Conservation (phyloP, 1,140 invertebrate species). For the Drosophila sechellia region DNA sequence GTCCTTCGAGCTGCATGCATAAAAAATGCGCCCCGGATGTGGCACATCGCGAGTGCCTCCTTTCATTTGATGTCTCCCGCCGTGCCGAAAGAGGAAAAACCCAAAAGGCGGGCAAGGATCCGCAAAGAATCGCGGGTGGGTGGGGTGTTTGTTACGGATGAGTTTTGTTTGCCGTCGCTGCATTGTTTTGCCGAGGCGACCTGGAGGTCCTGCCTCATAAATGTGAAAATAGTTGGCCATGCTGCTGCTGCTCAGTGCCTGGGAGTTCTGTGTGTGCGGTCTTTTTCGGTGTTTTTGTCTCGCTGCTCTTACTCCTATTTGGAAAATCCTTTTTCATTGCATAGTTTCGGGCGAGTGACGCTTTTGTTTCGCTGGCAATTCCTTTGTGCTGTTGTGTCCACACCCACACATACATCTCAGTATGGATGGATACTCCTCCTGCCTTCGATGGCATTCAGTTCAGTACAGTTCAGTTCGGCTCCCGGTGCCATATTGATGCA, state of each 20-base stretch:
- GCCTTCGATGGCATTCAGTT: slow-evolving; percentile 8
- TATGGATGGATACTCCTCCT: not conserved
- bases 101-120: slow-evolving; percentile 17
- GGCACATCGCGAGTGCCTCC: slow-evolving; percentile 56
- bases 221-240: slow-evolving; percentile 78
- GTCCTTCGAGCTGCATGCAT: slow-evolving; percentile 60
- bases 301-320: slow-evolving; percentile 18
- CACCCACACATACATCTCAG: too few relatives aligned
- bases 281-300: slow-evolving; percentile 26
- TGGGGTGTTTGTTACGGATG: slow-evolving; percentile 27
- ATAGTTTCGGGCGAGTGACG: slow-evolving; percentile 42
- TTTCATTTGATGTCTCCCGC: slow-evolving; percentile 65
- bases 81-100: slow-evolving; percentile 29
- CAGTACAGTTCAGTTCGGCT: not conserved
- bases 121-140: slow-evolving; percentile 37
- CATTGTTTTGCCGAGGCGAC: slow-evolving; percentile 34
- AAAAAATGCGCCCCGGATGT: slow-evolving; percentile 66
- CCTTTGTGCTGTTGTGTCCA: slow-evolving; percentile 16
- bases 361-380: slow-evolving; percentile 34
- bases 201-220: slow-evolving; percentile 65
- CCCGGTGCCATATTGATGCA: slow-evolving; percentile 35
- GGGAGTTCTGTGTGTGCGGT: slow-evolving; percentile 12
- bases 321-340: slow-evolving; percentile 62
- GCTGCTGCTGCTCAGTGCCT: slow-evolving; percentile 49
- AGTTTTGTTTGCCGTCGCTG: slow-evolving; percentile 60